phyloP scores from a whole-genome alignment of 2,113 vertebrate species.

The Psammodynastes pulverulentus region DNA sequence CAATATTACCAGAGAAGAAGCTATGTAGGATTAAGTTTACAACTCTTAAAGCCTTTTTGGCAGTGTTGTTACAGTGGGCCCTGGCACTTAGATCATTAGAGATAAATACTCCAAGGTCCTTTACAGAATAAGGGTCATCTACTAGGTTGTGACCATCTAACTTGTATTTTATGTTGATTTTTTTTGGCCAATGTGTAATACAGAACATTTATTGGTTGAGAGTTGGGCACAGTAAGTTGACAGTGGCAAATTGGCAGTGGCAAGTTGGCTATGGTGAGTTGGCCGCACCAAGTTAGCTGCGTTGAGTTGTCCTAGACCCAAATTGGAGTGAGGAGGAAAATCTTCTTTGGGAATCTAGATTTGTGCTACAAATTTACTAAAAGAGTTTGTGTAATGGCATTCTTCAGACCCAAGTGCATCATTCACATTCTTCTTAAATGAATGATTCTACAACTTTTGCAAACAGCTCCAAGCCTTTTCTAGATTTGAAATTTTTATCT shows the following conservation, averaged over 20 bases:
- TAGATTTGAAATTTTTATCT: neutral
- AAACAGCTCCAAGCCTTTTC: neutral
- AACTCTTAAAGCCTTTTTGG: no score
- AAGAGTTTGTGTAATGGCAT: neutral
- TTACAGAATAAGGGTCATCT: no score
- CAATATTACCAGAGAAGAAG: no score
- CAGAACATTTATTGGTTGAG: no score
- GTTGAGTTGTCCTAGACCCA: neutral
- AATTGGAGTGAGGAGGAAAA: neutral
- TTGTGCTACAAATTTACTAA: neutral
- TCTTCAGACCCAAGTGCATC: neutral
- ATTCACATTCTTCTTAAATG: neutral
- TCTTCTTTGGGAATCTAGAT: neutral
- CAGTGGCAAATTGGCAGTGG: neutral
- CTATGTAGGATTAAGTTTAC: no score
- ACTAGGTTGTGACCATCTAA: no score
- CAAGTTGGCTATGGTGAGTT: neutral
- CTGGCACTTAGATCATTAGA: no score
- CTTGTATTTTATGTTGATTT: no score
- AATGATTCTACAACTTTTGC: neutral
- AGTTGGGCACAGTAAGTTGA: neutral
- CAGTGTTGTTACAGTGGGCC: no score
- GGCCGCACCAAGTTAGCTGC: neutral
- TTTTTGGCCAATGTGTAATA: no score
- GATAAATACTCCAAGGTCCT: no score